Evolutionary conservation across 2,888 invertebrate species (phyloP), one percentile per base, ranked within the genome.

Genomic region (Lasioglossum zephyrum): DNA sequence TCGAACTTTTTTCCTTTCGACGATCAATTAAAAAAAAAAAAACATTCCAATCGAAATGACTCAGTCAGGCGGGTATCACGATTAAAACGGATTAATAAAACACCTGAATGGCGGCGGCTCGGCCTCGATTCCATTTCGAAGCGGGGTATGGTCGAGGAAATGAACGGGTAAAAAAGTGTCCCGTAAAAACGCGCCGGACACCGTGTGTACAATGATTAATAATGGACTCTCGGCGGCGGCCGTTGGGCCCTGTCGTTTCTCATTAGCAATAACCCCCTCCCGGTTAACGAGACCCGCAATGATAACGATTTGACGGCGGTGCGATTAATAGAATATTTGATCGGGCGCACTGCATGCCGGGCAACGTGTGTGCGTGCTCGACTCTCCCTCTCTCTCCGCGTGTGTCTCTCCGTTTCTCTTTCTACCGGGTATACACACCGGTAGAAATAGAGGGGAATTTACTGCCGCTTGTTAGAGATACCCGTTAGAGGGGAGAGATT

Each of bases 301-400:
- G 87, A 91, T 91, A 91, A 90, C 91, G 90, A 90, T 90, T 91
- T 88, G 90, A 91, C 91, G 88, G 82, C 74, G 84, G 72, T 83
- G 77, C 90, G 88, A 91, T 90, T 90, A 91, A 90, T 90, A 90
- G 91, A 91, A 90, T 90, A 90, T 91, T 90, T 91, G 90, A 91
- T 89, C 84, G 66, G 78, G 72, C 80, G 72, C 36, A 18, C 18
- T 76, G 57, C 73, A 73, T 22, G 53, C 39, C 4, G 47, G 36
- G 11, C 39, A 1, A 39, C 69, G 69, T 39, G 39, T 39, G 36
- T 69, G 39, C 69, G 39, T 39, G 22, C 36, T 22, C 16, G 31
- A 31, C 18, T 36, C 66, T 8, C 31, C 0, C 16, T 22, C 18
- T 22, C 66, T 36, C 36, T 6, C 13, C 5, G 47, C 16, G 47